Conservation (phyloP, 2,113 vertebrate genomes). For the Vidua macroura region DNA sequence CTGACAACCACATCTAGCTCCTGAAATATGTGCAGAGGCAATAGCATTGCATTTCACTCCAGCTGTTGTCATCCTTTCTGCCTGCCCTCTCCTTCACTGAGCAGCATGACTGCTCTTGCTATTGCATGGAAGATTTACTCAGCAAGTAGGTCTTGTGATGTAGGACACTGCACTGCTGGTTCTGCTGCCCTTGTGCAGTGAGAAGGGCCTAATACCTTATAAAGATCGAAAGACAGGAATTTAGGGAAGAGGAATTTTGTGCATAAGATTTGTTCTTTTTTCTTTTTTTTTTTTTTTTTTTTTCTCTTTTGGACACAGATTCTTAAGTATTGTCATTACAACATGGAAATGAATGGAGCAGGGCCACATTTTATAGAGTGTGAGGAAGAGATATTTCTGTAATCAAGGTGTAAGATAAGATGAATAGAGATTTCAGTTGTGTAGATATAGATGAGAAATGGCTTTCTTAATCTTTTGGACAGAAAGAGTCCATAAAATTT, state of each 20-base stretch:
- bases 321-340: not conserved
- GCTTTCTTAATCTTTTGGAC: not conserved
- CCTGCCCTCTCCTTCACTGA: not conserved
- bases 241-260: not conserved
- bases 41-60: not conserved
- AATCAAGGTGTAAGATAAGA: not conserved
- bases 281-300: not conserved
- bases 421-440: not conserved
- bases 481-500: not conserved
- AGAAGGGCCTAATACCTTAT: not conserved
- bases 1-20: not conserved
- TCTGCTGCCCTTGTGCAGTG: not conserved
- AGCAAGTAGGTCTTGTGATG: not conserved
- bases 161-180: not conserved
- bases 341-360: not conserved
- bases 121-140: slow-evolving; percentile 17
- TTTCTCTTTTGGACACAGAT: not conserved
- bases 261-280: not conserved
- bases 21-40: not conserved
- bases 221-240: not conserved
- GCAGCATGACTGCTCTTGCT: not conserved
- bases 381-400: not conserved
- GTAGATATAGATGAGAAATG: not conserved
- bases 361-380: not conserved
- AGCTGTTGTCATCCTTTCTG: not conserved